Base-by-base conservation (phyloP, 2,888 invertebrate genomes). In the Eupithecia subumbrata region DNA sequence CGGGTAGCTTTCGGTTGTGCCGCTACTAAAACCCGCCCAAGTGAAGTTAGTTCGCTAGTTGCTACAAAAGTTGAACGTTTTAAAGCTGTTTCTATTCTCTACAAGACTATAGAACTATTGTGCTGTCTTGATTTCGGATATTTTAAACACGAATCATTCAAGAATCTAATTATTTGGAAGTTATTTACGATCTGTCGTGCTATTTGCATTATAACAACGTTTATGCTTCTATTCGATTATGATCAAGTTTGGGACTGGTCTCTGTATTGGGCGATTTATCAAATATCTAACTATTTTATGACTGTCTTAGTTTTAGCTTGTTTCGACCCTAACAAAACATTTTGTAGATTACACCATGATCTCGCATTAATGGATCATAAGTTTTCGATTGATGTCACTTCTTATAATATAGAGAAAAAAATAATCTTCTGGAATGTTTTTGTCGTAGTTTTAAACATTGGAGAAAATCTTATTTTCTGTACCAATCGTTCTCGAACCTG, bases 51-150 rank as follows among this genome's bases (percentile, higher is more conserved):
- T 52, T n/a, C 52, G 8, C 7, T 52, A n/a, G 8, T 0, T 7
- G 52, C 16, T 18, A 16, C 52, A 52, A 52, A n/a, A 52, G 18
- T n/a, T 52, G 52, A 52, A 52, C 18, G 2, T n/a, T 52, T n/a
- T 18, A 64, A 34, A 34, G 30, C 34, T 64, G 16, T 64, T 18
- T 1, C 30, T 16, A 30, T 30, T 34, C 34, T 64, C 5, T 64
- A 64, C 30, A 64, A 64, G 16, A 16, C 30, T 7, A 14, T 64
- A 7, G 64, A 64, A 64, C 12, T 64, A 18, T 16, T 34, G 34
- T 34, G 7, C 34, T 64, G 64, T 64, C 64, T 64, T 16, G 64
- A 64, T 30, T 64, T 64, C 8, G 64, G 64, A 30, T 64, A 30
- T 34, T 64, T 64, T 34, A 18, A 18, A 14, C 18, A 64, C 22